Base-by-base conservation (phyloP, 2,113 vertebrate genomes). In the Engraulis encrasicolus region DNA sequence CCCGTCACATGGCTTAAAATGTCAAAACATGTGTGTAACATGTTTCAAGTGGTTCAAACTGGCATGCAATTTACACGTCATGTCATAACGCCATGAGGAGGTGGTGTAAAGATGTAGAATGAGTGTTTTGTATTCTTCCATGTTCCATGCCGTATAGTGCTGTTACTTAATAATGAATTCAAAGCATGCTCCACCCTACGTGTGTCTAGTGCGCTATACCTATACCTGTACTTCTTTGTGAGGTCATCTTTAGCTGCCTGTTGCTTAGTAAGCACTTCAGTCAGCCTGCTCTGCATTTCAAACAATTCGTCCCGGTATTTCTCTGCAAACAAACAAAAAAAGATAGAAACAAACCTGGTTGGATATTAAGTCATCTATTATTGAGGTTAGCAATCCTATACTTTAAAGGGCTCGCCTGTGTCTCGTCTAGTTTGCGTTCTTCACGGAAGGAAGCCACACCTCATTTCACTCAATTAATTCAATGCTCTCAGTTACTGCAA, bases 171-270 rank as follows among this genome's bases (percentile, higher is more conserved):
- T 71, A 71, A n/a, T n/a, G n/a, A n/a, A 71, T 71, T 71, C 1
- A 71, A 37, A n/a, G 50, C 12, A 54, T 7, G 38, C 40, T 2
- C 31, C 7, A 40, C 14, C 15, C 34, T 90, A 91, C n/a, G n/a
- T n/a, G n/a, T n/a, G n/a, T n/a, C n/a, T n/a, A n/a, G n/a, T n/a
- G n/a, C n/a, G n/a, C n/a, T n/a, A n/a, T n/a, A n/a, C n/a, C n/a
- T n/a, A n/a, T 78, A 94, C 93, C 80, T 18, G 81, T 78, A 90
- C 79, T 83, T 91, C 1, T 14, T 37, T 78, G 80, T 14, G 2
- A 93, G 78, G 3, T 81, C 17, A 36, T 90, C 85, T 78, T 87
- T 93, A 82, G 89, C 87, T 0, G 80, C 20, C 2, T 80, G 86
- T 45, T 93, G 92, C 77, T 88, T 90, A 34, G 7, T 0, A 0